Evolutionary conservation across 1,140 invertebrate species (phyloP).

Genomic region (Gryllus bimaculatus): DNA sequence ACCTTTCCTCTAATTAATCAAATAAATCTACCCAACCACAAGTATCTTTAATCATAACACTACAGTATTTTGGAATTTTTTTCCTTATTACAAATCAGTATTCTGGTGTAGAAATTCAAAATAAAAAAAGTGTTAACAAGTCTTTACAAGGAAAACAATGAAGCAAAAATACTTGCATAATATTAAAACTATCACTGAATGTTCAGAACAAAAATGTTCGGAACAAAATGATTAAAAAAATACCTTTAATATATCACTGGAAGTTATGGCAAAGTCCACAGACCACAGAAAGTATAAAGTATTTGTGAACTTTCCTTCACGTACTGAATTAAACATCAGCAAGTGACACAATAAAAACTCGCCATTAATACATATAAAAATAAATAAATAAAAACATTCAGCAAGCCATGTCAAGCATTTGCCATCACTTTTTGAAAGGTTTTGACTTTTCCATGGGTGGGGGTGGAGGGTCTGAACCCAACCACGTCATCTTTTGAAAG

Average conservation of each 20-base stretch:
- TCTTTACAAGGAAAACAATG: not conserved
- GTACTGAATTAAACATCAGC: not conserved
- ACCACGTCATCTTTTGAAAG: constrained; percentile 27
- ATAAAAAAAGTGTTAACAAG: not conserved
- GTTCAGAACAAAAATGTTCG: too few species aligned
- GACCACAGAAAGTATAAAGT: not conserved
- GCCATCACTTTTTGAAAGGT: constrained; percentile 15
- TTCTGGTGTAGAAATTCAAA: not conserved
- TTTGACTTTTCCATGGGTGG: constrained; percentile 14
- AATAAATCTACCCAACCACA: too few species aligned
- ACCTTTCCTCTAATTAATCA: too few species aligned
- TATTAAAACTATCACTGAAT: too few species aligned
- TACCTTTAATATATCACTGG: too few species aligned
- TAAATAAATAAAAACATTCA: too few species aligned
- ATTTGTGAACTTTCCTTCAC: not conserved
- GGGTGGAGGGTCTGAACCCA: constrained; percentile 20
- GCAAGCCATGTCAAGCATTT: not conserved
- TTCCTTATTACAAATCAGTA: not conserved
- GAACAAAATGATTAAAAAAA: too few species aligned
- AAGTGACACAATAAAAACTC: not conserved
- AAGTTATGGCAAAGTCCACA: too few species aligned
- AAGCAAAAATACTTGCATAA: too few species aligned
- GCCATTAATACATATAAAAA: too few species aligned
- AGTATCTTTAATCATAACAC: too few species aligned
- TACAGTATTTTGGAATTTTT: too few species aligned